phyloP scores from a whole-genome alignment of 2,113 vertebrate genomes.

The Ptilonorhynchus violaceus region DNA sequence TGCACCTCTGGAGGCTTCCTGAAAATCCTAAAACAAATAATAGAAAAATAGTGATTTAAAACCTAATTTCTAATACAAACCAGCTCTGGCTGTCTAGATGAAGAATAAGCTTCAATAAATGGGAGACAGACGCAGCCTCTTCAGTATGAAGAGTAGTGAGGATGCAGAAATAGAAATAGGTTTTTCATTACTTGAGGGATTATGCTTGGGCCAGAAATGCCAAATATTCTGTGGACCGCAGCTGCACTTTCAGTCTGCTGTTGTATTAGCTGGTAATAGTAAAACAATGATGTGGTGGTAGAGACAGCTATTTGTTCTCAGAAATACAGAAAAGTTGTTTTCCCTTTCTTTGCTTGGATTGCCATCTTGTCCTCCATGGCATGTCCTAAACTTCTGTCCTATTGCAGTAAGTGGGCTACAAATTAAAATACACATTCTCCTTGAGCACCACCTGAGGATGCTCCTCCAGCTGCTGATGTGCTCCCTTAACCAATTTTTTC shows the following conservation, averaged over 20 bases:
- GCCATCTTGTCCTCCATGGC: slow-evolving; percentile 28
- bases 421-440: slow-evolving; percentile 41
- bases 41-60: slow-evolving; percentile 81
- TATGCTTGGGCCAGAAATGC: slow-evolving; percentile 72
- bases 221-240: slow-evolving; percentile 72
- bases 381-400: slow-evolving; percentile 41
- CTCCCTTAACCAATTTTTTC: background rate
- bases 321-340: slow-evolving; percentile 61
- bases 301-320: slow-evolving; percentile 63
- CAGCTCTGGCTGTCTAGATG: slow-evolving; percentile 75
- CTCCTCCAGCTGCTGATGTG: background rate
- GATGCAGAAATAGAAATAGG: slow-evolving; percentile 80
- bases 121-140: slow-evolving; percentile 76
- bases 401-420: slow-evolving; percentile 53
- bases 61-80: slow-evolving; percentile 81
- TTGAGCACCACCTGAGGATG: slow-evolving; percentile 36
- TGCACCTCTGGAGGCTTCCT: slow-evolving; percentile 55
- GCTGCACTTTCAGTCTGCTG: slow-evolving; percentile 74
- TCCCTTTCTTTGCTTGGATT: slow-evolving; percentile 58
- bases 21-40: slow-evolving; percentile 80
- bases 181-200: slow-evolving; percentile 82
- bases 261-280: slow-evolving; percentile 84
- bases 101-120: slow-evolving; percentile 83
- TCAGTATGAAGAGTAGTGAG: slow-evolving; percentile 77
- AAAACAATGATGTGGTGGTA: slow-evolving; percentile 68